Percentiles rank a stretch among this genome's conserved stretches.
Evolutionary conservation across 2,888 invertebrate species (phyloP).

Genomic region (Diploptera punctata): DNA sequence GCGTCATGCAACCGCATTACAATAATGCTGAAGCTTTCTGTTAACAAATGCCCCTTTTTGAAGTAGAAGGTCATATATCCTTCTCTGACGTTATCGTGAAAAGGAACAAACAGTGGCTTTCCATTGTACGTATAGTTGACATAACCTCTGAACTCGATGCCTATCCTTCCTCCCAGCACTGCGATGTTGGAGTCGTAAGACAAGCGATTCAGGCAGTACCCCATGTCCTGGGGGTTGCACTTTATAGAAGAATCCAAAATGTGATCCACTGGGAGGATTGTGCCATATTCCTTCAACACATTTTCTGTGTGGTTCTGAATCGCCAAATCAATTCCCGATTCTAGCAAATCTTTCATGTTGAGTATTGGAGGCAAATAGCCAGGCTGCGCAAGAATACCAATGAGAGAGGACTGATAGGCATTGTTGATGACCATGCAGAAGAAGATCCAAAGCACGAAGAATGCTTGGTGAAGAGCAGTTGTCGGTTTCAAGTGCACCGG

Average conservation of each 20-base stretch:
- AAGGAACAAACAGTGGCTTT: background rate
- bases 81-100: background rate
- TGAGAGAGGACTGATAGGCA: background rate
- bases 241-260: background rate
- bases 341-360: no score
- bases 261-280: background rate
- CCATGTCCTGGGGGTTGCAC: no score
- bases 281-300: no score
- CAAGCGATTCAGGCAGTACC: background rate
- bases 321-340: no score
- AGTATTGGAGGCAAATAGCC: background rate
- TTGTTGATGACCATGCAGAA: background rate
- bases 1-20: background rate
- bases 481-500: background rate
- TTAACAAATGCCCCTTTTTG: background rate
- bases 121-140: background rate
- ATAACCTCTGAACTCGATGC: background rate
- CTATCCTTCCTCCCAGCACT: background rate
- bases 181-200: background rate
- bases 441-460: background rate
- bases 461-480: background rate
- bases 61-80: background rate
- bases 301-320: no score
- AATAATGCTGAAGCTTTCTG: background rate
- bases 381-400: background rate